Conservation (phyloP, 2,797 vertebrate genomes). For the Coilia nasus region DNA sequence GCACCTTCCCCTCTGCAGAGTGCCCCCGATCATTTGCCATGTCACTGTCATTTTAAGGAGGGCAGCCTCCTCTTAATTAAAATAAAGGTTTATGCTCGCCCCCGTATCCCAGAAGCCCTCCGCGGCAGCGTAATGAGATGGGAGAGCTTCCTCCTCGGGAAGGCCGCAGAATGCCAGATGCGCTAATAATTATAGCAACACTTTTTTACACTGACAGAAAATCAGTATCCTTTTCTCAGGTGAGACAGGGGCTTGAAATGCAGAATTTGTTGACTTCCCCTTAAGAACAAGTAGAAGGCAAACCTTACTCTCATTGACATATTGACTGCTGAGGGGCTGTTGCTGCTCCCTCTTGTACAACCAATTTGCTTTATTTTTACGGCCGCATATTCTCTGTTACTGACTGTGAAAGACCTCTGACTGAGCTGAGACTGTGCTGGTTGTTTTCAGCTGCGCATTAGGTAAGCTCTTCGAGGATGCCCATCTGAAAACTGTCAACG, state of each 20-base stretch:
- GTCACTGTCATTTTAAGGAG: constrained; percentile 74
- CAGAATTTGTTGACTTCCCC: constrained; percentile 70
- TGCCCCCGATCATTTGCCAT: constrained; percentile 73
- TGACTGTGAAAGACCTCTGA: background rate
- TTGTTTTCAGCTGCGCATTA: background rate
- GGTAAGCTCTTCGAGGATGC: background rate
- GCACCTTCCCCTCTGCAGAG: constrained; percentile 66
- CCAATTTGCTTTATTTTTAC: constrained; percentile 14
- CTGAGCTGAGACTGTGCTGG: background rate
- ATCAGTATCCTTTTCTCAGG: constrained; percentile 73
- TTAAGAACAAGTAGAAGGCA: constrained; percentile 10
- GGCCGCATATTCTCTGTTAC: background rate
- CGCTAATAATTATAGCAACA: constrained; percentile 75
- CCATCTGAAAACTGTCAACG: background rate
- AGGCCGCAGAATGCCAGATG: constrained; percentile 76
- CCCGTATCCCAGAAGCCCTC: constrained; percentile 67
- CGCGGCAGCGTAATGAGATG: constrained; percentile 74
- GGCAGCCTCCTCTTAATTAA: constrained; percentile 76
- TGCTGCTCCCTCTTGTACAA: background rate
- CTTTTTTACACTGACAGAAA: constrained; percentile 74
- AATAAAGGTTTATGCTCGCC: constrained; percentile 70
- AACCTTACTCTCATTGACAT: constrained; percentile 12
- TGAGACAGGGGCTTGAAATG: constrained; percentile 66
- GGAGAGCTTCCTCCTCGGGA: constrained; percentile 60
- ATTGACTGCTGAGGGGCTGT: constrained; percentile 1